Evolutionary conservation across 2,888 invertebrate genomes (phyloP), one percentile per base, ranked within the genome.

Genomic region (Aspidiotus rigidus): DNA sequence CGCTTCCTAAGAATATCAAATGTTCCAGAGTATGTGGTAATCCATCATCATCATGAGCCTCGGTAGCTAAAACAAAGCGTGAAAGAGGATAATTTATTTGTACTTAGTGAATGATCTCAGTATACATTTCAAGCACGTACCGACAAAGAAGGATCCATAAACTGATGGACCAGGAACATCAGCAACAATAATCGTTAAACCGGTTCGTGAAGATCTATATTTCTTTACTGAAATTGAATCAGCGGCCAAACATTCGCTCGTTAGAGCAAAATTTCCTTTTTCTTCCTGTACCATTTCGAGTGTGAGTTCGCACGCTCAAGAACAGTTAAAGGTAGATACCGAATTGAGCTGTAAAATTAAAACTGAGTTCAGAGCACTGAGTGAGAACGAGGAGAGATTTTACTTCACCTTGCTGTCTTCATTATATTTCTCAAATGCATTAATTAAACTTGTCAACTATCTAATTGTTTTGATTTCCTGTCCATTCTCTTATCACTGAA

Each of bases 21-120:
- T 95, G 94, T 76, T 95, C 94, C 78, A 95, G 80, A 0, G 94
- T 94, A 77, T 95, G 94, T 0, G 95, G 94, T 69, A 95, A 78
- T 3, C 95, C 95, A 80, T 94, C 93, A 78, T 94, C 91, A 77
- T 92, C 91, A 75, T 88, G 85, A 0, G 93, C 89, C 81, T 94
- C 93, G 7, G 95, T 95, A 9, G 90, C 93, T 93, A 76, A 62
- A 74, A 69, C 61, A 40, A 11, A 15, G 39, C 53, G 55, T 13
- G 13, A 53, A 54, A 54, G 54, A 40, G 10, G 49, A 15, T 28
- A 64, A 53, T 5, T 11, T 5, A n/a, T 5, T 55, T 3, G 13
- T 16, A 57, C 13, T 15, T 2, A 15, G 16, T 16, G 6, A 15
- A 17, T 57, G 13, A 66, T n/a, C 56, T 72, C 41, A 10, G 10